Conservation (phyloP, 2,888 invertebrate species). For the Tolmerus cingulatus region DNA sequence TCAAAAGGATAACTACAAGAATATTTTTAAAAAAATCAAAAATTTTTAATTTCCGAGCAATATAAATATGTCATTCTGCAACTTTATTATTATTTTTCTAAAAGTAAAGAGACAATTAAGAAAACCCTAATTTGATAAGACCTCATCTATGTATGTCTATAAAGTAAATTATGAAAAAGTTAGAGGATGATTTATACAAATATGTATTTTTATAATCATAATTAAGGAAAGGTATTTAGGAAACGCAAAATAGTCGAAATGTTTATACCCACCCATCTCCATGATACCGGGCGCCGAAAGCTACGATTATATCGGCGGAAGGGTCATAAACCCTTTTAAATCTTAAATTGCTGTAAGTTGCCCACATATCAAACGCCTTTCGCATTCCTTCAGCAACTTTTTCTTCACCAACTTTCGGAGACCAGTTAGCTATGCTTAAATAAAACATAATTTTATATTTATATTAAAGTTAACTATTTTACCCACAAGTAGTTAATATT, state of each 20-base stretch:
- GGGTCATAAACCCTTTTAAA: conserved; percentile 66
- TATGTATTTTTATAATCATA: too few species aligned
- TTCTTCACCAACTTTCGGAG: conserved; percentile 68
- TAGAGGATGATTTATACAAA: too few species aligned
- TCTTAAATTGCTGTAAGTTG: conserved; percentile 69
- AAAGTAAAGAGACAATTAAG: too few species aligned
- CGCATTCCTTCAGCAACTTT: conserved; percentile 68
- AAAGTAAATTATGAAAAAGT: too few species aligned
- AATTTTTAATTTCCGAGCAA: not conserved
- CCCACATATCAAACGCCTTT: conserved; percentile 74
- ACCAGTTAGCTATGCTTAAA: conserved; percentile 74
- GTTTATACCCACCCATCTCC: conserved; percentile 67
- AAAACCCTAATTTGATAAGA: too few species aligned
- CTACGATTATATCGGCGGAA: conserved; percentile 77
- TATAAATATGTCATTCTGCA: too few species aligned
- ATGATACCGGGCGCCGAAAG: conserved; percentile 74
- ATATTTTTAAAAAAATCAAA: not conserved
- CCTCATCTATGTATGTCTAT: too few species aligned
- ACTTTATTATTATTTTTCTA: too few species aligned
- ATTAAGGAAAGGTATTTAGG: too few species aligned
- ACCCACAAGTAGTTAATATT: conserved; percentile 74
- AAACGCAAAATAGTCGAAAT: too few species aligned
- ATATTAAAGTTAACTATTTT: not conserved
- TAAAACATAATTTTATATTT: not conserved
- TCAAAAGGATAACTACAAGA: conserved; percentile 73